These are phyloP conservation scores for Cotesia glomerata DNA, from an alignment of 1,140 invertebrate genomes.

Conservation along the genomic window DNA sequence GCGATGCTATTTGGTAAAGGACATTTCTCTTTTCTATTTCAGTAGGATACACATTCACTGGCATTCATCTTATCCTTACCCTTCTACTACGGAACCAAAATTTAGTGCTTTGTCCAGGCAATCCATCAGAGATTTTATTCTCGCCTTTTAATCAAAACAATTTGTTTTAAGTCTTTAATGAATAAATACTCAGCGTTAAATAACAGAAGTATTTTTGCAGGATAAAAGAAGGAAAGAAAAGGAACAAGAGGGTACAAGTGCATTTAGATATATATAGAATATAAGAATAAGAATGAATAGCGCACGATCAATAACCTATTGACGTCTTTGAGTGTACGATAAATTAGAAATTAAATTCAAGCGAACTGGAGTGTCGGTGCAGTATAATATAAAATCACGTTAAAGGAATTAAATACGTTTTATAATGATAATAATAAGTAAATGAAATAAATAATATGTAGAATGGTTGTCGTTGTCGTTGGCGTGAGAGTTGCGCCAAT, in stretches of 20 bases:
- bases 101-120: not conserved
- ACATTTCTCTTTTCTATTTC: slow-evolving; percentile 28
- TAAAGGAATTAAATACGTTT: not conserved
- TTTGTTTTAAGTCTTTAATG: not conserved
- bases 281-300: not conserved
- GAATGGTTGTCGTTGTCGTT: too few species aligned
- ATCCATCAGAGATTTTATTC: too few species aligned
- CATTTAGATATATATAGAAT: not conserved
- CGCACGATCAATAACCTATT: not conserved
- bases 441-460: not conserved
- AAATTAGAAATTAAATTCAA: not conserved
- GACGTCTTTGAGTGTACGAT: not conserved
- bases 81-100: not conserved
- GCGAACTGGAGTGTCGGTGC: not conserved
- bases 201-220: not conserved
- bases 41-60: not conserved
- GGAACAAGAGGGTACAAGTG: not conserved
- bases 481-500: too few species aligned
- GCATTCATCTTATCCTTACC: not conserved
- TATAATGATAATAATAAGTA: not conserved
- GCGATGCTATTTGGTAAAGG: slow-evolving; percentile 26
- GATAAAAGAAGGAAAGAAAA: too few species aligned
- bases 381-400: not conserved
- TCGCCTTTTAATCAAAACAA: too few species aligned
- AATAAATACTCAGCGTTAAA: not conserved